Percentiles rank a stretch among this genome's conserved stretches.
Evolutionary conservation across 53 echinoderm and acorn worm genomes (phyloP).

Genomic region (Astropecten irregularis): DNA sequence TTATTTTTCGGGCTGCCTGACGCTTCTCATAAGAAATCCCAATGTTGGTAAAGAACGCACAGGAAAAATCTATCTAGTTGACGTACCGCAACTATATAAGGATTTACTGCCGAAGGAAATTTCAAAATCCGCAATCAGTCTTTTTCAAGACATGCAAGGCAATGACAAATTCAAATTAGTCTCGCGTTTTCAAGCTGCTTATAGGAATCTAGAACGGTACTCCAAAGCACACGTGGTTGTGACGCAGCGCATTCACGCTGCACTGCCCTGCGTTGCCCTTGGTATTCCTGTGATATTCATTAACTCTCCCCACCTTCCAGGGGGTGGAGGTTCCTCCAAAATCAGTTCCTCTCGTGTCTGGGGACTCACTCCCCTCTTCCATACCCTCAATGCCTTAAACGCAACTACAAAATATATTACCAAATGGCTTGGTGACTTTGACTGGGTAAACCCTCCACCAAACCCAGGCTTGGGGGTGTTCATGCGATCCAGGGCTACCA

Average conservation of each 20-base stretch:
- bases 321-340: not conserved
- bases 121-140: not conserved
- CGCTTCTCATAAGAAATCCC: not conserved
- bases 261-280: slow-evolving; percentile 22
- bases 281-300: slow-evolving; percentile 25
- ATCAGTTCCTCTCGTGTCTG: not conserved
- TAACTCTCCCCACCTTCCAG: not conserved
- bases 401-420: not conserved
- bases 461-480: not conserved
- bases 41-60: not conserved
- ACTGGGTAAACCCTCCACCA: slow-evolving; percentile 7
- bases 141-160: not conserved
- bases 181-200: not conserved
- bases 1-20: slow-evolving; percentile 15
- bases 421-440: slow-evolving; percentile 2
- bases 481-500: not conserved
- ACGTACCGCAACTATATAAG: not conserved
- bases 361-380: slow-evolving; percentile 10
- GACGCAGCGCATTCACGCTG: slow-evolving; percentile 7
- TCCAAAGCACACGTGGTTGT: not conserved
- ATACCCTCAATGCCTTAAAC: not conserved
- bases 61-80: not conserved
- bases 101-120: not conserved
- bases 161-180: not conserved
- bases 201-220: not conserved